Base-by-base conservation (phyloP, 2,888 invertebrate species). In the Drosophila pseudotakahashii region DNA sequence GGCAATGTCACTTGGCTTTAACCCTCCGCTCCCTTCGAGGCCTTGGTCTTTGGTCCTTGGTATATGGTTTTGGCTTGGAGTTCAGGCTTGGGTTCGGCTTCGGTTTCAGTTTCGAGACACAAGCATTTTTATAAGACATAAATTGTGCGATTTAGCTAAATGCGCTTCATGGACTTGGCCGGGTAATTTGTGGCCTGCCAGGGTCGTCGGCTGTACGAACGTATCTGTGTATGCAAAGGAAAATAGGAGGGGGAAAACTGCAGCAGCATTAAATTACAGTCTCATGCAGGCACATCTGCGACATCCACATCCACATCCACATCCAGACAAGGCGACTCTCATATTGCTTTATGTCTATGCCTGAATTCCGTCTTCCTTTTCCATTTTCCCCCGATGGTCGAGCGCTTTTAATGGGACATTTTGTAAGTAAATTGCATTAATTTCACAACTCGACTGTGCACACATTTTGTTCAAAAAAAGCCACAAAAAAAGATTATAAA, bases 91-190 rank as follows among this genome's bases (percentile, higher is more conserved):
- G 68, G 45, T 61, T 30, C 51, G 13, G 14, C 11, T 64, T 57
- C 47, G 50, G 39, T 54, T 67, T 45, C 55, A 45, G 70, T 53
- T 62, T 39, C 39, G 57, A 58, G 70, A 55, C 53, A 61, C 70
- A 69, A 74, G 73, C 77, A 77, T 83, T 86, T 89, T 88, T 82
- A 88, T 89, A 84, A 88, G 87, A 82, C 88, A 88, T 88, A 89
- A 89, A 88, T 78, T 88, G 74, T 75, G 76, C 78, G 75, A 86
- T 85, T 85, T 85, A 75, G 88, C 86, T 82, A 82, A 84, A 84
- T 88, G 86, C 74, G 80, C 88, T 83, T 72, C 57, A 71, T 73
- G 82, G 86, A 88, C 86, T 78, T 74, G 82, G 58, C 78, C 72
- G 69, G 75, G 78, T 79, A 85, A 85, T 85, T 88, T 88, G 83